A percentile compares a stretch with the other conserved stretches of the same genome.
phyloP scores from a whole-genome alignment of 1,140 invertebrate species.

The Brachionus koreanus region DNA sequence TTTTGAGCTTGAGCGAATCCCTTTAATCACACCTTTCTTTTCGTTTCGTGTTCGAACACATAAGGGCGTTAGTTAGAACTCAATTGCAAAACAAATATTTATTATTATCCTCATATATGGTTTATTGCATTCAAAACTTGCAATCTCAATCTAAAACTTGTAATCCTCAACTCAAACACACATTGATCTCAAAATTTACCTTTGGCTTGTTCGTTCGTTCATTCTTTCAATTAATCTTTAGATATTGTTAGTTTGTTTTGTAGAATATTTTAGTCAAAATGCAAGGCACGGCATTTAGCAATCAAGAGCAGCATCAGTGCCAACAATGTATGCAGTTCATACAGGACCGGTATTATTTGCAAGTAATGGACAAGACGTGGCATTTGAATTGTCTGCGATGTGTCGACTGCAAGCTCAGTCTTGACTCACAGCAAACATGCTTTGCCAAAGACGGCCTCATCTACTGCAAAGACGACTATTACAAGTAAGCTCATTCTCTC shows the following conservation, averaged over 20 bases:
- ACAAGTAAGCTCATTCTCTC: slow-evolving; percentile 67
- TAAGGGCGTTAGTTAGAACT: background rate
- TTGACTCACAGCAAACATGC: slow-evolving; percentile 85
- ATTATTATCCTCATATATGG: background rate
- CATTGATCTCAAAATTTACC: slow-evolving; percentile 22
- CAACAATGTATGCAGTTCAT: slow-evolving; percentile 58
- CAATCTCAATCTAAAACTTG: background rate
- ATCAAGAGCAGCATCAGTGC: slow-evolving; percentile 19
- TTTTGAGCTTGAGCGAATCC: background rate
- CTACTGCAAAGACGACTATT: slow-evolving; percentile 95
- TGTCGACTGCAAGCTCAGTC: slow-evolving; percentile 74
- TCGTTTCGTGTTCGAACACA: slow-evolving; percentile 3
- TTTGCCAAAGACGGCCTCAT: slow-evolving; percentile 88
- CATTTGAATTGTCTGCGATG: slow-evolving; percentile 80
- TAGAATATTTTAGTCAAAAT: background rate
- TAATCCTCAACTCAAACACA: slow-evolving; percentile 26
- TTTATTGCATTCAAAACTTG: background rate
- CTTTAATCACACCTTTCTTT: slow-evolving; percentile 20
- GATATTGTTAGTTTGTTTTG: slow-evolving; percentile 12
- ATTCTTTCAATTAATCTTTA: background rate
- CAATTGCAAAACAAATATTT: slow-evolving; percentile 10
- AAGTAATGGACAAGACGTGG: slow-evolving; percentile 82
- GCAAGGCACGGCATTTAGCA: slow-evolving; percentile 13
- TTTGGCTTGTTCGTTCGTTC: background rate
- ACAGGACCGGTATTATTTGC: slow-evolving; percentile 78